Conservation (phyloP, 2,113 vertebrate genomes). For the Sigmodon hispidus region DNA sequence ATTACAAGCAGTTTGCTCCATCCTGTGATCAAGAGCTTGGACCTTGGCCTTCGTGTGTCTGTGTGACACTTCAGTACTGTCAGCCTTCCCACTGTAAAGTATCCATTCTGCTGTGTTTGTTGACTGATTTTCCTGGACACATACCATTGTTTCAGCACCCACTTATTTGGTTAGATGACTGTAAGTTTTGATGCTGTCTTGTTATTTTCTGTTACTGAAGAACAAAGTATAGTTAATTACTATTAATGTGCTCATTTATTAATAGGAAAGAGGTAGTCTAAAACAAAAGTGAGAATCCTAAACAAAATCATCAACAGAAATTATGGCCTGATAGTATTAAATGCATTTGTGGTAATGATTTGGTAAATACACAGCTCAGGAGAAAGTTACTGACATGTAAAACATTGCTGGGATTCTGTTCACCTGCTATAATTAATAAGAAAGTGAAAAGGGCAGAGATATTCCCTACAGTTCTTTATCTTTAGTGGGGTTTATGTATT, state of each 20-base stretch:
- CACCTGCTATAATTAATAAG: background rate
- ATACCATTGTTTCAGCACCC: background rate
- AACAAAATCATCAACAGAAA: background rate
- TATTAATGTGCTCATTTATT: background rate
- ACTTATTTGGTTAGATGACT: background rate
- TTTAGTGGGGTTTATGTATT: background rate
- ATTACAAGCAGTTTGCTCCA: background rate
- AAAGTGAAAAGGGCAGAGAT: background rate
- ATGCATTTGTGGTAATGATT: background rate
- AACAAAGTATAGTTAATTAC: background rate
- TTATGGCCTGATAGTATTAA: background rate
- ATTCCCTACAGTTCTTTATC: background rate
- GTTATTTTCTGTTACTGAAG: background rate
- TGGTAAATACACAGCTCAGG: background rate
- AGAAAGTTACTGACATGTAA: background rate
- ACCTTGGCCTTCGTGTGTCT: background rate
- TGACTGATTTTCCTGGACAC: background rate
- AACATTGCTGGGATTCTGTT: background rate
- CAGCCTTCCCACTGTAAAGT: background rate
- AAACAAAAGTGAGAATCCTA: background rate
- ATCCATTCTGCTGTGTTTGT: background rate
- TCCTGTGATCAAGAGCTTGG: background rate
- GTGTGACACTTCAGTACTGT: background rate
- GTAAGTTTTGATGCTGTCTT: background rate
- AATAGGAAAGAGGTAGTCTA: background rate